These are phyloP conservation scores for Clarias laeviceps DNA, from an alignment of 2,797 vertebrate genomes.

Conservation along the genomic window DNA sequence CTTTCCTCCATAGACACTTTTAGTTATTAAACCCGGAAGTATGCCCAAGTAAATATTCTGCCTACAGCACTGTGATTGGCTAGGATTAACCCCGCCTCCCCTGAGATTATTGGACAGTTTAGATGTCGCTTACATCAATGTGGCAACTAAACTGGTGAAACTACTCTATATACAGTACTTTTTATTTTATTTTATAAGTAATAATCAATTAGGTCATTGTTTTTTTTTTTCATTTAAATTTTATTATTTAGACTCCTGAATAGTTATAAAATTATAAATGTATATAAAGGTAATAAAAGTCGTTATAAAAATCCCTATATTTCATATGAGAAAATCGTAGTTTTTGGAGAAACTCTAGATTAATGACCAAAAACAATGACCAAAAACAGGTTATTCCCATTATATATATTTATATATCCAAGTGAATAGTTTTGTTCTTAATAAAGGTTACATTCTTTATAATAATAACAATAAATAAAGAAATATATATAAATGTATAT, in stretches of 20 bases:
- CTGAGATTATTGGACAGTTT: neutral
- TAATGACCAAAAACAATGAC: neutral
- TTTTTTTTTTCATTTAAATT: no score
- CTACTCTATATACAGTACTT: no score
- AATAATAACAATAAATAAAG: neutral
- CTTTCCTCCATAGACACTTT: neutral
- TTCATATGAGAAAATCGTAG: neutral
- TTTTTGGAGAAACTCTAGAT: neutral
- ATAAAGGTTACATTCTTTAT: neutral
- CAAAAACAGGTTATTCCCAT: no score
- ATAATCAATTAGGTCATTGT: no score
- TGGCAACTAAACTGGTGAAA: no score
- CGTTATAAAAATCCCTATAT: neutral
- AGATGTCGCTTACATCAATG: neutral
- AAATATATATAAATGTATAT: neutral
- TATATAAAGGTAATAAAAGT: neutral
- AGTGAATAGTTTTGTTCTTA: neutral
- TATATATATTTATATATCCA: neutral
- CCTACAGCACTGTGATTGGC: neutral
- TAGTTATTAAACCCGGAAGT: slow-evolving; percentile 7
- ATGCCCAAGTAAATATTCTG: neutral
- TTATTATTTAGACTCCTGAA: neutral
- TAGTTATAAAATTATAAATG: neutral
- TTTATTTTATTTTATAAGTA: no score
- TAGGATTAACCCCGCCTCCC: neutral